Evolutionary conservation across 2,113 vertebrate species (phyloP).

Genomic region (Aramus guarauna): DNA sequence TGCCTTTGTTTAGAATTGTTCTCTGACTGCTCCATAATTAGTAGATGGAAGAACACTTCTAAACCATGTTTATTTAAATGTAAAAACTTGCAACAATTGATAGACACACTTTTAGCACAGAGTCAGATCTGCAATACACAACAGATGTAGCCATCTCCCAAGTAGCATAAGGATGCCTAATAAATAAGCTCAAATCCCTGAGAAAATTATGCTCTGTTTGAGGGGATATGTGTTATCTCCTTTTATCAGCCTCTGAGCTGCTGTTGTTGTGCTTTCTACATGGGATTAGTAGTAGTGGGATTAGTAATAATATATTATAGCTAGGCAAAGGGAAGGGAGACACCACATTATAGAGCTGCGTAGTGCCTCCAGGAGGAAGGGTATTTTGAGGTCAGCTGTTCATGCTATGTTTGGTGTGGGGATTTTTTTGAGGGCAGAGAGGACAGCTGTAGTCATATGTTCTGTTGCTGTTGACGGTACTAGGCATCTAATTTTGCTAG

Average conservation of each 20-base stretch:
- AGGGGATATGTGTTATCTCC: constrained; percentile 29
- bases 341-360: neutral
- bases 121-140: neutral
- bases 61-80: neutral
- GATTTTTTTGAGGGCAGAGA: neutral
- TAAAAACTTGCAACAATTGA: neutral
- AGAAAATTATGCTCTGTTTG: constrained; percentile 35
- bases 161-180: neutral
- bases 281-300: constrained; percentile 33
- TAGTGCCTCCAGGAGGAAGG: neutral
- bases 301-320: neutral
- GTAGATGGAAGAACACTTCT: neutral
- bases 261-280: neutral
- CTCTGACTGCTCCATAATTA: neutral
- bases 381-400: neutral
- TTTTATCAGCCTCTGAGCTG: constrained; percentile 32
- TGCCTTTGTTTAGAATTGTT: neutral
- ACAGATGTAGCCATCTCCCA: neutral
- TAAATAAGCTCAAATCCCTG: constrained; percentile 42
- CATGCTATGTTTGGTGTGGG: neutral
- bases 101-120: neutral
- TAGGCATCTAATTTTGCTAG: neutral
- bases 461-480: neutral
- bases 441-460: neutral
- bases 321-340: neutral